Percentiles rank a stretch among this genome's conserved stretches.
phyloP scores from a whole-genome alignment of 2,888 invertebrate genomes.

The Sarcophaga carnaria region DNA sequence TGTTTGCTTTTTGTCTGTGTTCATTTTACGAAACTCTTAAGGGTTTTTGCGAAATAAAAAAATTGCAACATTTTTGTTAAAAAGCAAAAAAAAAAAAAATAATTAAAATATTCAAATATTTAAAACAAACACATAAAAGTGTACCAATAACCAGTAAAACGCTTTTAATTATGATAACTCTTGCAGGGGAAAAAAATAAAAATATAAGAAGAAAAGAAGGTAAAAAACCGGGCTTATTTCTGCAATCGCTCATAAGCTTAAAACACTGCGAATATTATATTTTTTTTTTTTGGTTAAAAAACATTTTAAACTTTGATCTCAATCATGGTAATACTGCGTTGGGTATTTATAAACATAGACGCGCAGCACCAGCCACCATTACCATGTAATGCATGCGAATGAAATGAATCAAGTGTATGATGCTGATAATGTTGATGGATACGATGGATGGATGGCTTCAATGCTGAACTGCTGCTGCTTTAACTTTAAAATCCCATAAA shows the following conservation, averaged over 20 bases:
- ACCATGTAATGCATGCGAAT: neutral
- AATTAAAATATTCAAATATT: neutral
- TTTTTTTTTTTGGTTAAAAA: slow-evolving; percentile 3
- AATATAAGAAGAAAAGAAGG: too few species aligned
- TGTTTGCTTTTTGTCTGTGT: too few species aligned
- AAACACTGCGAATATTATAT: neutral
- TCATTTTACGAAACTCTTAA: neutral
- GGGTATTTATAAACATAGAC: too few species aligned
- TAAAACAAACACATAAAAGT: neutral
- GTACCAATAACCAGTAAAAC: neutral
- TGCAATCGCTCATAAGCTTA: too few species aligned
- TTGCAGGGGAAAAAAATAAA: too few species aligned
- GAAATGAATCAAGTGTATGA: neutral
- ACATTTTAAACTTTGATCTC: slow-evolving; percentile 53
- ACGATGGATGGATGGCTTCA: neutral
- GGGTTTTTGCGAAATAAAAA: neutral
- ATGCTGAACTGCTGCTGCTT: neutral
- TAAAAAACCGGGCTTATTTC: too few species aligned
- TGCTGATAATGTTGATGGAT: neutral
- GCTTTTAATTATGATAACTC: neutral
- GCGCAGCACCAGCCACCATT: too few species aligned
- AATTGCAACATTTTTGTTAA: neutral
- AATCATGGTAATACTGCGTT: slow-evolving; percentile 33
- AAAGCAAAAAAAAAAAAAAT: neutral
- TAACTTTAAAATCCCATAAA: neutral